Percentiles rank a stretch among this genome's conserved stretches.
phyloP scores from a whole-genome alignment of 2,113 vertebrate genomes.

The Amia ocellicauda region DNA sequence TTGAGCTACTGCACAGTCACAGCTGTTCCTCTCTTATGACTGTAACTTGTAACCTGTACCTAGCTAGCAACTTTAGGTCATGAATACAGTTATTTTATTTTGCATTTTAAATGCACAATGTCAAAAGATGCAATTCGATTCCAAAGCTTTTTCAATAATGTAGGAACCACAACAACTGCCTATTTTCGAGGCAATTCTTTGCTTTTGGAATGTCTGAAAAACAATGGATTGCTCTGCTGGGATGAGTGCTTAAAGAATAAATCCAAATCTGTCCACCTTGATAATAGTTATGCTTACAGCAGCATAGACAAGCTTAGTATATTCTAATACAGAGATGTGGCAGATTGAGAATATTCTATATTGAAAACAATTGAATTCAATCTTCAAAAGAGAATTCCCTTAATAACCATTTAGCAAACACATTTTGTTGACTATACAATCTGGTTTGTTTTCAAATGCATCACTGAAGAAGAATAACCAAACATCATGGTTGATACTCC shows the following conservation, averaged over 20 bases:
- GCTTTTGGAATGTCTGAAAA: slow-evolving; percentile 11
- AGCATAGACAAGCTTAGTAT: background rate
- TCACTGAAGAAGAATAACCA: slow-evolving; percentile 2
- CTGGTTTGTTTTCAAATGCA: background rate
- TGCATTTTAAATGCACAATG: background rate
- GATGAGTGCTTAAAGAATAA: slow-evolving; percentile 6
- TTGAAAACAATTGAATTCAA: slow-evolving; percentile 1
- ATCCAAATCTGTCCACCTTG: slow-evolving; percentile 7
- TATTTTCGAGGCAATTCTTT: background rate
- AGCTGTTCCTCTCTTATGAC: no score
- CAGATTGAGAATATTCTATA: background rate
- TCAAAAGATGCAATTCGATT: slow-evolving; percentile 10
- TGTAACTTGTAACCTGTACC: no score
- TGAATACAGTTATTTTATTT: background rate
- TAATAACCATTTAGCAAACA: background rate
- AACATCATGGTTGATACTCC: background rate
- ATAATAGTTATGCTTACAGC: background rate
- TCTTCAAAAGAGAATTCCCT: background rate
- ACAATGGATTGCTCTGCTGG: slow-evolving; percentile 1
- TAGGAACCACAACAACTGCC: slow-evolving; percentile 8
- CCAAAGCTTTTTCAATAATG: background rate
- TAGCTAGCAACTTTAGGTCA: no score
- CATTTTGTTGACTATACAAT: background rate
- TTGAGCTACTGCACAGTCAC: no score
- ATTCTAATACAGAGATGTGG: background rate